Evolutionary conservation across 2,113 vertebrate species (phyloP).

Genomic region (Cyanoderma ruficeps): DNA sequence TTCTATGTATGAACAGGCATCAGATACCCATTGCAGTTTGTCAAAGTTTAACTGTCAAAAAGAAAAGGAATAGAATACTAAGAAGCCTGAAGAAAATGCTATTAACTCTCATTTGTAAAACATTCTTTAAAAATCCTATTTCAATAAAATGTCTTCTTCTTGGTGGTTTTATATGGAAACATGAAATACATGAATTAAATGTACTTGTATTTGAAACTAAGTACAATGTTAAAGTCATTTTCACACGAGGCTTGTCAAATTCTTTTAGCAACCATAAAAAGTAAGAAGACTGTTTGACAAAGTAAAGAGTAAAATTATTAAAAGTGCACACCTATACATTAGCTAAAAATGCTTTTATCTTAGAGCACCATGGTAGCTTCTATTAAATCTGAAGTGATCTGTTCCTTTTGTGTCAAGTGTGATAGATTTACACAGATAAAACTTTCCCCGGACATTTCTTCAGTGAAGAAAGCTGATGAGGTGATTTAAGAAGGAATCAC

Average conservation of each 20-base stretch:
- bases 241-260: background rate
- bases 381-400: constrained; percentile 31
- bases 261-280: background rate
- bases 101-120: background rate
- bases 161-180: background rate
- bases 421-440: background rate
- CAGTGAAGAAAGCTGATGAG: background rate
- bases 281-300: background rate
- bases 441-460: background rate
- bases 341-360: background rate
- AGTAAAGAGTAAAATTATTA: constrained; percentile 1
- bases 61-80: background rate
- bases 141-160: background rate
- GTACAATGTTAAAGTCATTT: background rate
- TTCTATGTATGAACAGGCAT: background rate
- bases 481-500: background rate
- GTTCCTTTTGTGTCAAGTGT: constrained; percentile 5
- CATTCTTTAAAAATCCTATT: background rate
- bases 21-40: background rate
- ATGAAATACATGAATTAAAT: background rate
- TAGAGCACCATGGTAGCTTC: background rate
- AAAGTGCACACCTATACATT: background rate
- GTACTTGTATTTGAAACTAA: background rate
- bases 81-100: background rate
- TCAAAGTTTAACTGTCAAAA: background rate